phyloP scores from a whole-genome alignment of 2,797 vertebrate genomes.

The Ateles fusciceps region DNA sequence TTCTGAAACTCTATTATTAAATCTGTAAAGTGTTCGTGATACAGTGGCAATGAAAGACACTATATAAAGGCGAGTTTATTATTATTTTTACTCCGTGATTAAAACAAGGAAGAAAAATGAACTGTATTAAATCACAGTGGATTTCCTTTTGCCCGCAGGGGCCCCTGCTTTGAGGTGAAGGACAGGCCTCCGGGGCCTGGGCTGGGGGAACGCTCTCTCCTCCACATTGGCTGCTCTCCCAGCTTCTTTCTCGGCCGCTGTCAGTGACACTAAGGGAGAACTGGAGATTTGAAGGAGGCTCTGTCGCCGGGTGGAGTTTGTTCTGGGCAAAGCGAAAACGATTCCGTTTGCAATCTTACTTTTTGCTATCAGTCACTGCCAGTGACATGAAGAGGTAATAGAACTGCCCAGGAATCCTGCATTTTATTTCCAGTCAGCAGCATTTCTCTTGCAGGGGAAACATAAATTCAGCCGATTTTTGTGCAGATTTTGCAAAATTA shows the following conservation, averaged over 20 bases:
- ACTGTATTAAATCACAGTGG: constrained; percentile 10
- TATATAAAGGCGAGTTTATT: constrained; percentile 51
- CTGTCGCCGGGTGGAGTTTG: constrained; percentile 55
- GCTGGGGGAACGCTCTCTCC: background rate
- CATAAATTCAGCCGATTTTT: constrained; percentile 79
- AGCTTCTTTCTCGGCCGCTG: background rate
- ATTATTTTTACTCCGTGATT: constrained; percentile 72
- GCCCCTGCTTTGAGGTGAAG: constrained; percentile 47
- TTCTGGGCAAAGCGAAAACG: constrained; percentile 75
- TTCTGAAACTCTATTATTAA: constrained; percentile 81
- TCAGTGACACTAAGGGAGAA: background rate
- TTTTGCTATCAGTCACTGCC: constrained; percentile 74
- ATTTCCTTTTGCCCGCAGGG: background rate
- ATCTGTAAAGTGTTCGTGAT: constrained; percentile 75
- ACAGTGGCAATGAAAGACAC: constrained; percentile 78
- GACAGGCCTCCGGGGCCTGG: background rate
- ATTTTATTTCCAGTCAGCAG: constrained; percentile 73
- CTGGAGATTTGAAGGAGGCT: constrained; percentile 52
- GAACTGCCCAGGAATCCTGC: constrained; percentile 74
- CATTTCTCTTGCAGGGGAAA: constrained; percentile 73
- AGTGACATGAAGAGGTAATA: constrained; percentile 77
- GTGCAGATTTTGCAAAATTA: constrained; percentile 79
- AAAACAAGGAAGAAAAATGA: constrained; percentile 78
- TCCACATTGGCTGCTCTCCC: background rate
- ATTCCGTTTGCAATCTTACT: constrained; percentile 79